Base-by-base conservation (phyloP, 2,888 invertebrate genomes). In the Scaeva pyrastri region DNA sequence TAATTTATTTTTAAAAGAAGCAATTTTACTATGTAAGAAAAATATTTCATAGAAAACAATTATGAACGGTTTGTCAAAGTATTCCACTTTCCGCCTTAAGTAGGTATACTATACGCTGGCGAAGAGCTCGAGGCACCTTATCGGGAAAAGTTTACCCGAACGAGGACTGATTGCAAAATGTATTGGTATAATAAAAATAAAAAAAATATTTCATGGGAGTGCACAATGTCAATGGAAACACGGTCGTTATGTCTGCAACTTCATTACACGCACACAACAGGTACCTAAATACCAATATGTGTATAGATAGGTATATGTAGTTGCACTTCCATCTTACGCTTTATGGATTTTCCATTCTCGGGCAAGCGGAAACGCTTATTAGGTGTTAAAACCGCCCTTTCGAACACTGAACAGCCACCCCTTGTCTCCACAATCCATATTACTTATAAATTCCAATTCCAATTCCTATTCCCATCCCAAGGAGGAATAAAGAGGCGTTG, bases 261-360 rank as follows among this genome's bases (percentile, higher is more conserved):
- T 86, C 86, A 86, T 82, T 86, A 66, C 48, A 82, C 77, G 82
- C 77, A 81, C 55, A 62, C 77, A 82, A 73, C 66, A 50, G 66
- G 66, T 66, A 66, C 19, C 14, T 12, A 4, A 62, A 26, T 26
- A 6, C 6, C 2, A 2, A 1, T 31, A 5, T 31, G 31, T 31
- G 1, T 31, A 31, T 8, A 4, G 6, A 31, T 31, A 31, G 31
- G 31, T 31, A 31, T 31, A 31, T 72, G 48, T 73, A 74, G 85
- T 74, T 78, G 74, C 73, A 82, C 86, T 82, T 82, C 86, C 86
- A 86, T 86, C 86, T 86, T 86, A 86, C 86, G 81, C 86, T 82
- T 82, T 77, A 86, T 86, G 86, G 82, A 71, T 52, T 45, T 58
- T 45, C 50, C 74, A 74, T 77, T 74, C 73, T 71, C 45, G 21